A percentile compares a stretch with the other conserved stretches of the same genome.
phyloP scores from a whole-genome alignment of 2,888 invertebrate species.

The Plagodis pulveraria region DNA sequence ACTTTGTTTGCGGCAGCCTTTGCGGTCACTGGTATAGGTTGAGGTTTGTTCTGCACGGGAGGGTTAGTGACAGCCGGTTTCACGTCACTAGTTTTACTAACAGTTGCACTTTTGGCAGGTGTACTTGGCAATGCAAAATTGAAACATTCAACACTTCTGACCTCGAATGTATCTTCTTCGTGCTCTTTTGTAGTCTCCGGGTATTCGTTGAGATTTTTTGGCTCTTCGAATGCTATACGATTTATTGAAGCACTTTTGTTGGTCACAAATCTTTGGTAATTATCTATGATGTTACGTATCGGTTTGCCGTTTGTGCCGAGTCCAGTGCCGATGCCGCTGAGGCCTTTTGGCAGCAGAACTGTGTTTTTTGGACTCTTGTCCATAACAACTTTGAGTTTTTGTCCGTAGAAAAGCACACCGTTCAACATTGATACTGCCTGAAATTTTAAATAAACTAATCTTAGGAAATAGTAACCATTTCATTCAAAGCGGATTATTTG shows the following conservation, averaged over 20 bases:
- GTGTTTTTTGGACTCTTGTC: conserved; percentile 40
- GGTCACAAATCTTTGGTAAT: conserved; percentile 56
- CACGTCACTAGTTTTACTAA: not conserved
- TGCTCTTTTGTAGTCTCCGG: not conserved
- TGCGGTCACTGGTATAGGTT: not conserved
- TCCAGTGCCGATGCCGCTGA: conserved; percentile 58
- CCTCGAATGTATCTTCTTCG: conserved; percentile 14
- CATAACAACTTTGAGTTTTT: conserved; percentile 54
- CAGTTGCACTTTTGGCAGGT: not conserved
- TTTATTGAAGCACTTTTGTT: conserved; percentile 44
- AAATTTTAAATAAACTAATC: conserved; percentile 1
- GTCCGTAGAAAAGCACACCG: conserved; percentile 58
- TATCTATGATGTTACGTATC: conserved; percentile 53
- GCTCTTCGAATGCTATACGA: conserved; percentile 37
- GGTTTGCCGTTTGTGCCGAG: conserved; percentile 61
- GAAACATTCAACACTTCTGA: conserved; percentile 26
- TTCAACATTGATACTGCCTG: conserved; percentile 75
- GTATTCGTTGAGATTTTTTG: conserved; percentile 1
- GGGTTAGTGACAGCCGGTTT: not conserved
- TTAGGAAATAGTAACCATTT: not conserved
- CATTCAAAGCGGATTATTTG: too few species aligned
- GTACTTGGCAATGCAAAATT: conserved; percentile 2
- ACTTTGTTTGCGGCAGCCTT: not conserved
- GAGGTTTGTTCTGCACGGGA: not conserved
- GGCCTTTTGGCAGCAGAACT: conserved; percentile 62